phyloP scores from a whole-genome alignment of 2,113 vertebrate species.

The Acrocephalus arundinaceus region DNA sequence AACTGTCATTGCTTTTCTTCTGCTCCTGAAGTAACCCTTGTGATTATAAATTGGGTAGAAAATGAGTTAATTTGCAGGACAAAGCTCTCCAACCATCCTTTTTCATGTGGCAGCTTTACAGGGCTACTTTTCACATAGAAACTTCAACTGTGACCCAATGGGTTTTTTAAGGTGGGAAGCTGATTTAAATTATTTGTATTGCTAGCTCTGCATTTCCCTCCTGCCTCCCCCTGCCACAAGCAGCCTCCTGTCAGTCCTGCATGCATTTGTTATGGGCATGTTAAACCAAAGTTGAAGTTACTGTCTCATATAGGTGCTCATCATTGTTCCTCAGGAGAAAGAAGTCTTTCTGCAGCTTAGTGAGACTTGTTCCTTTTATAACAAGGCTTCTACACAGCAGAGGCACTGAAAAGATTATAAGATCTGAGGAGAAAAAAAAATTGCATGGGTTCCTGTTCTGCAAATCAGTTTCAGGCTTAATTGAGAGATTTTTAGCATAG shows the following conservation, averaged over 20 bases:
- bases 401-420: neutral
- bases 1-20: neutral
- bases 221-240: neutral
- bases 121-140: constrained; percentile 9
- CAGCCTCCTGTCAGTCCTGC: neutral
- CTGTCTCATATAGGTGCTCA: neutral
- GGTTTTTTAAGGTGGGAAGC: neutral
- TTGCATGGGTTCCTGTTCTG: neutral
- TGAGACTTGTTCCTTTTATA: neutral
- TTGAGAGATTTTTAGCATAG: neutral
- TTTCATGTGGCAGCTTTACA: neutral
- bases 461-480: neutral
- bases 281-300: neutral
- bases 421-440: neutral
- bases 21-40: neutral
- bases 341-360: neutral
- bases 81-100: neutral
- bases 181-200: neutral
- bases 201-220: neutral
- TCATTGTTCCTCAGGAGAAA: neutral
- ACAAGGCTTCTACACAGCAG: neutral
- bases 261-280: neutral
- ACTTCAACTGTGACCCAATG: neutral
- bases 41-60: neutral
- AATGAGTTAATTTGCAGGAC: neutral